Percentiles rank a stretch among this genome's conserved stretches.
phyloP scores from a whole-genome alignment of 2,888 invertebrate genomes.

The Choreutis nemorana region DNA sequence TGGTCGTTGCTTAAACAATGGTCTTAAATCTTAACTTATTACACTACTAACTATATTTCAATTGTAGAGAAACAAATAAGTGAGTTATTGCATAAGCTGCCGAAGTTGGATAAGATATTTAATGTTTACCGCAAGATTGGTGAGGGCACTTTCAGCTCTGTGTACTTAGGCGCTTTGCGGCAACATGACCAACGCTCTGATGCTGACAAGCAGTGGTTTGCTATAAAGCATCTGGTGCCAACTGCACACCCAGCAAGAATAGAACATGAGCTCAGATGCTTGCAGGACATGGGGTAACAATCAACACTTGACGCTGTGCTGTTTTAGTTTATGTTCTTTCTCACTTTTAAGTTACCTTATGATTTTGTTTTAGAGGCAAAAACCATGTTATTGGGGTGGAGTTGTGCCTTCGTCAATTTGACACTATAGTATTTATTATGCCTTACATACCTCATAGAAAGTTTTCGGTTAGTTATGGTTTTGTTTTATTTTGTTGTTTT shows the following conservation, averaged over 20 bases:
- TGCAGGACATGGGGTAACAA: conserved; percentile 76
- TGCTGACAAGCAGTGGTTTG: conserved; percentile 69
- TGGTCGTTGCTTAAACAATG: background rate
- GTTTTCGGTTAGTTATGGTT: conserved; percentile 71
- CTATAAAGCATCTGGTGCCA: conserved; percentile 87
- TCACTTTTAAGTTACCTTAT: background rate
- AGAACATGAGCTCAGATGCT: conserved; percentile 80
- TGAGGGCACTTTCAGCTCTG: conserved; percentile 88
- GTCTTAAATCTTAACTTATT: too few species aligned
- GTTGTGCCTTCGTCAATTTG: conserved; percentile 77
- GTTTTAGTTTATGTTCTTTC: background rate
- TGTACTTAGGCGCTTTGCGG: conserved; percentile 78
- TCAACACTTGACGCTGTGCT: background rate
- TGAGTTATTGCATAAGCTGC: conserved; percentile 58
- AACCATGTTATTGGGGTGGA: conserved; percentile 85
- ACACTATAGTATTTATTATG: conserved; percentile 89
- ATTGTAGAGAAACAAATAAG: conserved; percentile 43
- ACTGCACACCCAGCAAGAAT: conserved; percentile 85
- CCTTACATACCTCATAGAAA: conserved; percentile 85
- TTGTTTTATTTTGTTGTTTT: conserved; percentile 2
- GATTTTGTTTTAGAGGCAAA: conserved; percentile 69
- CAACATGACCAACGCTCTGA: conserved; percentile 37
- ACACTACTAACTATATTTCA: background rate
- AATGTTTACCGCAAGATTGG: conserved; percentile 77
- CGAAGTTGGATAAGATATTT: conserved; percentile 70